phyloP scores from a whole-genome alignment of 2,797 vertebrate genomes.

The Mionectes olivaceus region DNA sequence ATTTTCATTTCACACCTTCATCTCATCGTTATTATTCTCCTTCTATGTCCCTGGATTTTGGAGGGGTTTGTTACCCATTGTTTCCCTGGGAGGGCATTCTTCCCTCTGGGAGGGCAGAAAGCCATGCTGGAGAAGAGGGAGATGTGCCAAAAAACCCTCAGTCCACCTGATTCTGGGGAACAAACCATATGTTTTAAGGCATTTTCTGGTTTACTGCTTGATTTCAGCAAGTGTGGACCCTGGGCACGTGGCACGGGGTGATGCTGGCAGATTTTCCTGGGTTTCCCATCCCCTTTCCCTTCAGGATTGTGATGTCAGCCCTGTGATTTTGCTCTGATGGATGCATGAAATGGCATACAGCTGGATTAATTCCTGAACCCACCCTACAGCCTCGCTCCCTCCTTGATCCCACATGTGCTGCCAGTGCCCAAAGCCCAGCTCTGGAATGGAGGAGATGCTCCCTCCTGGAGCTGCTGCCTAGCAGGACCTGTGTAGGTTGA shows the following conservation, averaged over 20 bases:
- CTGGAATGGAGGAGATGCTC: neutral
- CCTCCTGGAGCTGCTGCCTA: neutral
- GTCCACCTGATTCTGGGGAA: neutral
- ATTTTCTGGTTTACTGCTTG: neutral
- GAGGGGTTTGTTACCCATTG: fast-evolving
- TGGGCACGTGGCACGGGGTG: fast-evolving
- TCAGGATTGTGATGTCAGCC: too few species aligned
- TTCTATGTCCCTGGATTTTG: neutral
- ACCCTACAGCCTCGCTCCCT: neutral
- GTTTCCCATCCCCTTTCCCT: neutral
- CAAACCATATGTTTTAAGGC: neutral
- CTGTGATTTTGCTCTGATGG: fast-evolving
- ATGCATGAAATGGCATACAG: neutral
- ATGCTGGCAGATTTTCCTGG: fast-evolving
- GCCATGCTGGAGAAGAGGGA: neutral
- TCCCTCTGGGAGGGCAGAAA: neutral
- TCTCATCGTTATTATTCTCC: neutral
- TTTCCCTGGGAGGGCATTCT: too few species aligned
- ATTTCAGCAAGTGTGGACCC: neutral
- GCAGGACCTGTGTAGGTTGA: neutral
- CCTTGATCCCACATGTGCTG: neutral
- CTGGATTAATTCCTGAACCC: neutral
- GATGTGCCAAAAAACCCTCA: neutral
- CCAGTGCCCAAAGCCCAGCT: fast-evolving
- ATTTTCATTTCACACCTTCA: neutral